These are phyloP conservation scores for Ardeotis arabs DNA, from an alignment of 2,113 vertebrate genomes.

Conservation along the genomic window DNA sequence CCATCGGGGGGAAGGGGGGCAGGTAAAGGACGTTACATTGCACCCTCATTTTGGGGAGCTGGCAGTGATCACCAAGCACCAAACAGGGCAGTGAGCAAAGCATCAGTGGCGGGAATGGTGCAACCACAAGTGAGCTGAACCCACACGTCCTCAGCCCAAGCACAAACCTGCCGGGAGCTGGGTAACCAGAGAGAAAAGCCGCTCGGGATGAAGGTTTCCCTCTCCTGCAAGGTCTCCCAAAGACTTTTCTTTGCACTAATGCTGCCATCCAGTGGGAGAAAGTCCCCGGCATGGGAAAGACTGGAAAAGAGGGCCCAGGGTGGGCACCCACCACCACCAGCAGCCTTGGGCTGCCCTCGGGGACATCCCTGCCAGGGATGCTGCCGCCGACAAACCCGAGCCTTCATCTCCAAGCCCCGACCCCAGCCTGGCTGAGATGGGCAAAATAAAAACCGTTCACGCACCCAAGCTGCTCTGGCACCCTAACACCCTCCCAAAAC, in stretches of 20 bases:
- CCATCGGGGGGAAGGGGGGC: neutral
- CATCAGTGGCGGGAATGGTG: neutral
- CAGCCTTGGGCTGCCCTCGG: neutral
- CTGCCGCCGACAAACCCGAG: accelerated
- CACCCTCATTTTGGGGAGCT: accelerated
- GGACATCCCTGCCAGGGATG: neutral
- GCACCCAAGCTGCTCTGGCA: accelerated
- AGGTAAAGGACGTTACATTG: neutral
- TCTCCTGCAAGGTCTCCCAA: neutral
- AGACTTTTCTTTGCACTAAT: neutral
- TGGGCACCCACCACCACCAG: neutral
- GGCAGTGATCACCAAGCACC: neutral
- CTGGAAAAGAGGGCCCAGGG: accelerated
- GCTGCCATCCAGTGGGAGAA: conserved; percentile 62
- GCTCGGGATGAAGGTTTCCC: neutral
- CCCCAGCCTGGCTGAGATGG: neutral
- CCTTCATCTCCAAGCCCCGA: neutral
- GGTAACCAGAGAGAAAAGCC: neutral
- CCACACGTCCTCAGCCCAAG: neutral
- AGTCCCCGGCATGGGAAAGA: neutral
- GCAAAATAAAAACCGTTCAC: accelerated
- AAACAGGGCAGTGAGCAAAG: accelerated
- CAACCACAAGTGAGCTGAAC: neutral
- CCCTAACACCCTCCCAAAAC: accelerated
- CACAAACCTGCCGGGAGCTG: accelerated